Evolutionary conservation across 2,888 invertebrate genomes (phyloP).

Genomic region (Monopis laevigella): DNA sequence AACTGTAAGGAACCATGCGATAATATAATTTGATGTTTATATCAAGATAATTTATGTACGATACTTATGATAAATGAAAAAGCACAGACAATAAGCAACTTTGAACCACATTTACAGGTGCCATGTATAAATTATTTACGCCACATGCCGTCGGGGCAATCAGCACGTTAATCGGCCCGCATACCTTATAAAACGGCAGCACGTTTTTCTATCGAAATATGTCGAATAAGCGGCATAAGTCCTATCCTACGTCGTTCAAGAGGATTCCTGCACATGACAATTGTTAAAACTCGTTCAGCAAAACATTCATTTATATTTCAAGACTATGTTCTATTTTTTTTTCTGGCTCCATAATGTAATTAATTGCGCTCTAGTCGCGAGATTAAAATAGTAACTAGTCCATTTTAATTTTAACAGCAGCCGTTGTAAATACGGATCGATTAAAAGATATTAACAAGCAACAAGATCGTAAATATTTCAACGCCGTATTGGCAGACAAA

Average conservation of each 20-base stretch:
- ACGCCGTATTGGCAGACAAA: conserved; percentile 8
- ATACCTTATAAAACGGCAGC: conserved; percentile 15
- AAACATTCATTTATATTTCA: conserved; percentile 3
- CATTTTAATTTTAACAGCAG: conserved; percentile 12
- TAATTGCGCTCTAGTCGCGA: conserved; percentile 12
- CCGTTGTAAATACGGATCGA: conserved; percentile 13
- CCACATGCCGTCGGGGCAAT: conserved; percentile 15
- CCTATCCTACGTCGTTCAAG: not conserved
- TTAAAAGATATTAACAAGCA: conserved; percentile 13
- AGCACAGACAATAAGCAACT: conserved; percentile 2
- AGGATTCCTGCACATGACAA: conserved; percentile 3
- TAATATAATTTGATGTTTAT: too few relatives aligned
- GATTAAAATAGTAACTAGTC: conserved; percentile 13
- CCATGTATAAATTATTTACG: conserved; percentile 17
- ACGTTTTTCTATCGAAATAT: conserved; percentile 16
- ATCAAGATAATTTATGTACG: too few relatives aligned
- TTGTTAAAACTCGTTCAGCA: not conserved
- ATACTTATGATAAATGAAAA: not conserved
- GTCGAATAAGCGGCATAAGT: conserved; percentile 13
- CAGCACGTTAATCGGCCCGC: conserved; percentile 15
- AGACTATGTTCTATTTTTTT: conserved; percentile 5
- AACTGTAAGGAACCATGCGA: too few relatives aligned
- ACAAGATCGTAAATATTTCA: conserved; percentile 11
- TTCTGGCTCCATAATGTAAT: conserved; percentile 9
- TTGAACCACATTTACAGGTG: too few relatives aligned